phyloP scores from a whole-genome alignment of 1,140 invertebrate species.

The Panagrolaimus sp. region DNA sequence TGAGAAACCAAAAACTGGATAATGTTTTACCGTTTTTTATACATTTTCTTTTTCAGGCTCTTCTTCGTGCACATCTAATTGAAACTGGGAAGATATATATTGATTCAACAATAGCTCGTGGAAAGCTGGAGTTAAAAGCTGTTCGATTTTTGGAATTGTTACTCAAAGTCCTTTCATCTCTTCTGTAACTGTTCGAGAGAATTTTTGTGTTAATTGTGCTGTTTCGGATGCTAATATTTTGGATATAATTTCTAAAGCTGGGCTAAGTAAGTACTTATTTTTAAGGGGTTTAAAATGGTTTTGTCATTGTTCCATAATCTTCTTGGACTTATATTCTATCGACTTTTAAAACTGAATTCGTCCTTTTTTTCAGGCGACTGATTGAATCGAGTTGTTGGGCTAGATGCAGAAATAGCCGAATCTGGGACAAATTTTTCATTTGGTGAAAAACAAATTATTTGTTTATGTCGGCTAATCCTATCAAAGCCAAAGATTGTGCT shows the following conservation, averaged over 20 bases:
- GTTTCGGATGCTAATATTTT: conserved; percentile 70
- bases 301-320: too few species aligned
- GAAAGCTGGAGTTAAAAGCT: conserved; percentile 40
- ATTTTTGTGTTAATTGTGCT: conserved; percentile 75
- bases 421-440: conserved; percentile 72
- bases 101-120: conserved; percentile 72
- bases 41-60: conserved; percentile 61
- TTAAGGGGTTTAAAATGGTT: conserved; percentile 64
- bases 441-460: conserved; percentile 71
- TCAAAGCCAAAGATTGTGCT: conserved; percentile 81
- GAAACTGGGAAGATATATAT: conserved; percentile 69
- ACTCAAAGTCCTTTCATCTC: conserved; percentile 91
- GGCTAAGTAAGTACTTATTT: conserved; percentile 66
- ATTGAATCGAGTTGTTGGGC: conserved; percentile 69
- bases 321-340: too few species aligned
- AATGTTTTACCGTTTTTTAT: too few species aligned
- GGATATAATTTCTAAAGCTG: conserved; percentile 72
- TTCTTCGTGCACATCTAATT: conserved; percentile 72
- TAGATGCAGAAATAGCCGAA: conserved; percentile 83
- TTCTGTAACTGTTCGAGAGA: conserved; percentile 75
- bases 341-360: conserved; percentile 56
- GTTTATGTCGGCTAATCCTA: conserved; percentile 70
- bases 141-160: conserved; percentile 71
- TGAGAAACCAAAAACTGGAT: too few species aligned
- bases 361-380: conserved; percentile 64